Evolutionary conservation across 2,113 vertebrate genomes (phyloP), one percentile per base, ranked within the genome.

Genomic region (Aix galericulata): DNA sequence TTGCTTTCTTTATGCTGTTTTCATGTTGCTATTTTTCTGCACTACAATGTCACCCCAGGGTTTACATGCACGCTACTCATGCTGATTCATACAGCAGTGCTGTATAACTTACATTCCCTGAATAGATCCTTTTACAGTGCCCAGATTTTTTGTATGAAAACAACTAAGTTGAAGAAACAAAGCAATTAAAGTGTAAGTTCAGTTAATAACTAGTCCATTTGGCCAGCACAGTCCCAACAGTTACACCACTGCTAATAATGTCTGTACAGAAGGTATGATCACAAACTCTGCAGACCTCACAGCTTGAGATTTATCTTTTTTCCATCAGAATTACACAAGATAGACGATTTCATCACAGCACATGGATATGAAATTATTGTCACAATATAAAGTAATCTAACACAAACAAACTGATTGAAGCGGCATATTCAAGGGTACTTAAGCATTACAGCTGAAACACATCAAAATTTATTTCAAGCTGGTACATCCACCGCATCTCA

Each of bases 1-100:
- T 34, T 69, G 31, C 17, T 31, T 66, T n/a, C 14, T 82, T 86
- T 62, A 63, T 42, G 36, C 26, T 56, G 8, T 4, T 8, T 38
- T 82, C 5, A 1, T 42, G 20, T 7, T 46, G 46, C 46, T 31
- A 46, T 32, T 67, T 48, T 89, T 29, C 17, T 52, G 42, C 12
- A 34, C 34, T 60, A 9, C 27, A 56, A 60, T 3, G 4, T 34
- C 32, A 69, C 21, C 36, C 32, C 0, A 0, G 2, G 9, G 4
- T 74, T 62, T 58, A 50, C 59, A 64, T 2, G 4, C 11, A 27
- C 8, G 23, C 42, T 68, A 42, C 42, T 68, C 48, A 53, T 5
- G 1, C 21, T 82, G 34, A 59, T 79, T 73, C 31, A 59, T 34
- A n/a, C 8, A 63, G 60, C 52, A 67, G 11, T 21, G 9, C 25